These are phyloP conservation scores for Macquaria australasica DNA, from an alignment of 2,113 vertebrate species.

Conservation along the genomic window DNA sequence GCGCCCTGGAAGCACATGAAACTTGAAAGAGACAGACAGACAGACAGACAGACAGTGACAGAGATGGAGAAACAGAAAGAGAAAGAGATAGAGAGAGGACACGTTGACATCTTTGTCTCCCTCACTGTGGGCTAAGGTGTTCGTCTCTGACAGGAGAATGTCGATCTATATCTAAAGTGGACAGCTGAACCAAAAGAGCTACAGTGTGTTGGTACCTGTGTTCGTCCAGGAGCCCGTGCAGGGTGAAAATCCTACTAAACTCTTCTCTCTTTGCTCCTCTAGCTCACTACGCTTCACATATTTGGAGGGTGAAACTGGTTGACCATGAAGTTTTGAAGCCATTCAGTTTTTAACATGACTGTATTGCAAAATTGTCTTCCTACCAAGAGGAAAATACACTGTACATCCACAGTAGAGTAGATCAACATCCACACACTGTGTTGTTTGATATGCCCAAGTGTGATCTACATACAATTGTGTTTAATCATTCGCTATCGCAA, in stretches of 20 bases:
- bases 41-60: constrained; percentile 40
- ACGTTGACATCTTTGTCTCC: constrained; percentile 49
- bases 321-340: background rate
- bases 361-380: background rate
- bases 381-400: background rate
- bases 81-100: constrained; percentile 31
- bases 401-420: background rate
- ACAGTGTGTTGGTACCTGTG: constrained; percentile 2
- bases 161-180: constrained; percentile 55
- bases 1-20: constrained; percentile 23
- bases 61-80: constrained; percentile 38
- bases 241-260: background rate
- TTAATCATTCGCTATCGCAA: constrained; percentile 1
- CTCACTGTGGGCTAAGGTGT: constrained; percentile 36
- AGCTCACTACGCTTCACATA: background rate
- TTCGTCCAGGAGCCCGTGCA: background rate
- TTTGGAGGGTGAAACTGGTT: background rate
- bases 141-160: constrained; percentile 50
- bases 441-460: background rate
- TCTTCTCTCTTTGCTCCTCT: background rate
- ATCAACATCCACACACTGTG: constrained; percentile 2
- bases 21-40: constrained; percentile 44
- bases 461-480: background rate
- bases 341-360: background rate
- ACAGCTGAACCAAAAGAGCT: constrained; percentile 50